phyloP scores from a whole-genome alignment of 1,140 invertebrate genomes.

The Rhizoglyphus robini region DNA sequence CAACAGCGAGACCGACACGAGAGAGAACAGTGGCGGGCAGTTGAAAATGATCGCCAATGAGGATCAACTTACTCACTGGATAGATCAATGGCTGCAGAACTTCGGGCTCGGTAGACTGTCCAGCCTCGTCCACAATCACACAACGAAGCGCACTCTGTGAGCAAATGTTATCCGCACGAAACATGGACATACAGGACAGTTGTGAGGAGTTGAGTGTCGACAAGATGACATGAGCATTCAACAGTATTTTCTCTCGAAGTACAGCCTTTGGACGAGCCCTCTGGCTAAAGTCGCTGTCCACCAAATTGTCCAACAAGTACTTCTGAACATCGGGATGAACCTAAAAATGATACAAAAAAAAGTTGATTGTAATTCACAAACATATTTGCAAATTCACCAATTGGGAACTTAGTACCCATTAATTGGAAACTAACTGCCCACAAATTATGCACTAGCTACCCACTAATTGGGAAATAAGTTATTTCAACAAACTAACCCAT shows the following conservation, averaged over 20 bases:
- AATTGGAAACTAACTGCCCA: neutral
- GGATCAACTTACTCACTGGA: constrained; percentile 34
- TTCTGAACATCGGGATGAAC: neutral
- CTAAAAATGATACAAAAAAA: no score
- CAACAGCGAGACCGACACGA: constrained; percentile 38
- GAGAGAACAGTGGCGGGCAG: constrained; percentile 65
- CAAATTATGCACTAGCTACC: no score
- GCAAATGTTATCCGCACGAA: constrained; percentile 16
- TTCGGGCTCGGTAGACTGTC: constrained; percentile 67
- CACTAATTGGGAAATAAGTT: no score
- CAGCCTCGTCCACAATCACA: constrained; percentile 83
- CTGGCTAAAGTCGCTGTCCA: neutral
- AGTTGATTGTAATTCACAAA: no score
- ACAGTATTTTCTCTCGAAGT: constrained; percentile 32
- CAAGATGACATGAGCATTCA: constrained; percentile 46
- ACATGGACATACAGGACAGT: constrained; percentile 24
- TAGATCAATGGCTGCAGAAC: constrained; percentile 60
- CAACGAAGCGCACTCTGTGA: constrained; percentile 46
- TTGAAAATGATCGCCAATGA: constrained; percentile 79
- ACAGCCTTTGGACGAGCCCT: neutral
- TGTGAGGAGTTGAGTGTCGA: constrained; percentile 49
- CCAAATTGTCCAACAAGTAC: neutral
- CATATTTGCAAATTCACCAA: no score
- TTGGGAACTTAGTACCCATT: neutral
- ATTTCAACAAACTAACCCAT: no score